Evolutionary conservation across 92 coral and sea anemone genomes (phyloP), one percentile per base, ranked within the genome.

Genomic region (Ricordea florida): DNA sequence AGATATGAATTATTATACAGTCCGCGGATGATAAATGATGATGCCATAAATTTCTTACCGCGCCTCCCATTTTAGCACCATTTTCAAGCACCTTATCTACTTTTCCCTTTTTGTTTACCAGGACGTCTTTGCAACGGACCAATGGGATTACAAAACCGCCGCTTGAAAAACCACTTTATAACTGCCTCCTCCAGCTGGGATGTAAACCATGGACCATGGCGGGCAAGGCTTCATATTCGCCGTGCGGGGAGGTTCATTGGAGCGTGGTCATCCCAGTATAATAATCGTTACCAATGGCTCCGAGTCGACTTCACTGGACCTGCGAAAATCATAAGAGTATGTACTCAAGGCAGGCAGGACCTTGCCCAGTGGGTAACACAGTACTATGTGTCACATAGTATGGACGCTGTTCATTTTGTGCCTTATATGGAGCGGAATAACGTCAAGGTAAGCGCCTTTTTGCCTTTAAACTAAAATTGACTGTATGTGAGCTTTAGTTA

Each of bases 71-170:
- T 27, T 0, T 25, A 18, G 3, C 3, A 6, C 4, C 25, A 6
- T 13, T 53, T 27, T 28, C 0, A 53, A n/a, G 15, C 3, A 22
- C 4, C 10, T 31, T 30, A n/a, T 55, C 23, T 24, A 4, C 2
- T 55, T 5, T 2, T 15, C 40, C 21, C 11, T 14, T 3, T 42
- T 45, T 63, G 3, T 14, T 5, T 22, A 20, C 25, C 14, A 90
- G 96, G 96, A 34, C 76, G 53, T 10, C 52, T 87, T 62, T 91
- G 97, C 52, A 91, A 91, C 72, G 85, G 65, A 23, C 97, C 97
- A 35, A 73, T 91, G 67, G 97, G 97, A 38, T 32, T 91, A 62
- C 70, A 81, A 34, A 84, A 85, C 72, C 62, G 50, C 31, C 82
- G 90, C 23, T 74, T 91, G 51, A 82, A 79, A 10, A 73, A 79